Evolutionary conservation across 2,113 vertebrate genomes (phyloP).

Genomic region (Rousettus leschenaultii): DNA sequence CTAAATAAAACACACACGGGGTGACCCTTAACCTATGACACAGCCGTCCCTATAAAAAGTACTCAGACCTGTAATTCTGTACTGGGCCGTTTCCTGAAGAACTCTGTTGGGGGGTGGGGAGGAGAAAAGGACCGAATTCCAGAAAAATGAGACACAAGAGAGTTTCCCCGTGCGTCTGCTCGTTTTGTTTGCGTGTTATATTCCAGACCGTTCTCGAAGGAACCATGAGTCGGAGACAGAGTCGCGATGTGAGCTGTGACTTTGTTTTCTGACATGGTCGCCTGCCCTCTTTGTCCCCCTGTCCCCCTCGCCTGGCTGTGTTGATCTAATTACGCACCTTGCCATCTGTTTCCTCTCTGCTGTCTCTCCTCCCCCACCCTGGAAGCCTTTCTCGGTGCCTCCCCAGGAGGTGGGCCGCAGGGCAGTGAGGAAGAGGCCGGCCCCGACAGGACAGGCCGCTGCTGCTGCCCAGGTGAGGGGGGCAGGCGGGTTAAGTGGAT

Average conservation of each 20-base stretch:
- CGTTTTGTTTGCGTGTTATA: no score
- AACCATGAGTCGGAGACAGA: background rate
- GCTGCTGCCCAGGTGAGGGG: background rate
- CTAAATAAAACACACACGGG: background rate
- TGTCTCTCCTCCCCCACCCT: background rate
- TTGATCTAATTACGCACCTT: background rate
- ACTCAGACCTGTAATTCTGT: background rate
- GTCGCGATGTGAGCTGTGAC: background rate
- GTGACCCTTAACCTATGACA: background rate
- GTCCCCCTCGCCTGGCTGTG: background rate
- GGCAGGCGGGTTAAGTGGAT: no score
- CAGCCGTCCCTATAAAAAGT: background rate
- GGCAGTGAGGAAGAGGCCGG: background rate
- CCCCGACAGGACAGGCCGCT: background rate
- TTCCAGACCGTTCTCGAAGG: background rate
- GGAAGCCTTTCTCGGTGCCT: background rate
- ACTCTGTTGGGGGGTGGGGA: no score
- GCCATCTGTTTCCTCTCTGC: slow-evolving; percentile 6
- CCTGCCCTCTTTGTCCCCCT: background rate
- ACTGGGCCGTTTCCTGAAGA: background rate
- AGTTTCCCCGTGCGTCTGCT: no score
- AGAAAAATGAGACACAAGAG: background rate
- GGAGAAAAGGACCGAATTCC: background rate
- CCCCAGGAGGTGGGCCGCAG: background rate
- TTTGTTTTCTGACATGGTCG: background rate